Evolutionary conservation across 1,140 invertebrate species (phyloP).

Genomic region (Muscidifurax raptorellus): DNA sequence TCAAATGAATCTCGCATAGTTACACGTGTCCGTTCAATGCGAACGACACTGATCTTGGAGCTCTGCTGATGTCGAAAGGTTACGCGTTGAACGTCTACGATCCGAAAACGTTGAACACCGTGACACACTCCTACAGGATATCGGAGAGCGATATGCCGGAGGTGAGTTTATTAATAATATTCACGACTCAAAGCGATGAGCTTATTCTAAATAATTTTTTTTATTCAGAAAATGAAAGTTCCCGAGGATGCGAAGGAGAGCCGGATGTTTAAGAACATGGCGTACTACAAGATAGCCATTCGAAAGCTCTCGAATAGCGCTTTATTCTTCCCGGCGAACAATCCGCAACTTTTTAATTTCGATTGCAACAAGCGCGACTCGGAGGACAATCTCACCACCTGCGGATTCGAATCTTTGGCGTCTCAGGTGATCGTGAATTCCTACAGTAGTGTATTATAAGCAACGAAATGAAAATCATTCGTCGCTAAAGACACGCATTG

Average conservation of each 20-base stretch:
- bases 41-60: slow-evolving; percentile 71
- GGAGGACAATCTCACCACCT: background rate
- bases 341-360: slow-evolving; percentile 61
- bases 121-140: slow-evolving; percentile 70
- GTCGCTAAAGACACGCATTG: background rate
- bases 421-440: background rate
- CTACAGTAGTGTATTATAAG: no score
- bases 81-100: slow-evolving; percentile 77
- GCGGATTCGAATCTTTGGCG: background rate
- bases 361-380: background rate
- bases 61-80: slow-evolving; percentile 73
- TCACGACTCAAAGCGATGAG: background rate
- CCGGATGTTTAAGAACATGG: slow-evolving; percentile 77
- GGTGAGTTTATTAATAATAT: no score
- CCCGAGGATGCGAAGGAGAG: slow-evolving; percentile 75
- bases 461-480: no score
- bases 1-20: slow-evolving; percentile 64
- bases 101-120: slow-evolving; percentile 67
- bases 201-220: background rate
- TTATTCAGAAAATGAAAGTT: slow-evolving; percentile 32
- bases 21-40: slow-evolving; percentile 77
- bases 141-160: slow-evolving; percentile 61
- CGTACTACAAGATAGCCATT: slow-evolving; percentile 77
- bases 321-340: slow-evolving; percentile 79
- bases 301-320: slow-evolving; percentile 75